A percentile compares a stretch with the other conserved stretches of the same genome.
These are phyloP conservation scores for Australoheros facetus DNA, from an alignment of 2,797 vertebrate genomes.

Conservation along the genomic window DNA sequence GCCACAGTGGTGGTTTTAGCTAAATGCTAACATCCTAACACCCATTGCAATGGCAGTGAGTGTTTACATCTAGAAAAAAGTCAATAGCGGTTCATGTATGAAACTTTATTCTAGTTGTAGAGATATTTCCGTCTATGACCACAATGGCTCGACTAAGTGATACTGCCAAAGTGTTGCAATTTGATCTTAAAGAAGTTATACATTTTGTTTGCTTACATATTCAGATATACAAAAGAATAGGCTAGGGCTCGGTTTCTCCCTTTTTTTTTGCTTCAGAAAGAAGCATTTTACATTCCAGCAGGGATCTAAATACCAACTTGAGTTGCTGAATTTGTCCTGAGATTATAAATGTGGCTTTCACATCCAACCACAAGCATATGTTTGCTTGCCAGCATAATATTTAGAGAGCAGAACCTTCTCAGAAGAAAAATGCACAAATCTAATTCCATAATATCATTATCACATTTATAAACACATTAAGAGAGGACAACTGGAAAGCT, in stretches of 20 bases:
- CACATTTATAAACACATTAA: constrained; percentile 69
- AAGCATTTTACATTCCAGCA: constrained; percentile 57
- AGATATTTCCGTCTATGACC: background rate
- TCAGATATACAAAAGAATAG: constrained; percentile 4
- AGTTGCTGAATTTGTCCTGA: constrained; percentile 56
- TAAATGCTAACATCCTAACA: background rate
- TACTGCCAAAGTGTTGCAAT: background rate
- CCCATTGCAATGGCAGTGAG: too few relatives aligned
- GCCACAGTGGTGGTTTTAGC: background rate
- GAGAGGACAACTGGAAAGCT: constrained; percentile 43
- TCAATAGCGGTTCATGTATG: background rate
- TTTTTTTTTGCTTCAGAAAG: constrained; percentile 8
- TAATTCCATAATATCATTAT: constrained; percentile 67
- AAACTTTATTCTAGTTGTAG: background rate
- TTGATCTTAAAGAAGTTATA: background rate
- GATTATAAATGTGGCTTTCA: constrained; percentile 58
- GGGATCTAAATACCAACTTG: constrained; percentile 38
- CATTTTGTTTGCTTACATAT: background rate
- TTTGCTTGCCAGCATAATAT: constrained; percentile 66
- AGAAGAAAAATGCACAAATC: constrained; percentile 26
- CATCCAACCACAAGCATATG: constrained; percentile 59
- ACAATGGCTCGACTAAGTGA: background rate
- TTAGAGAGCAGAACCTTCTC: constrained; percentile 46
- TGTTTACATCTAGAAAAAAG: background rate
- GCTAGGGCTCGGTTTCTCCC: constrained; percentile 23